Conservation (phyloP, 2,113 vertebrate genomes). For the Poeciliopsis retropinna region DNA sequence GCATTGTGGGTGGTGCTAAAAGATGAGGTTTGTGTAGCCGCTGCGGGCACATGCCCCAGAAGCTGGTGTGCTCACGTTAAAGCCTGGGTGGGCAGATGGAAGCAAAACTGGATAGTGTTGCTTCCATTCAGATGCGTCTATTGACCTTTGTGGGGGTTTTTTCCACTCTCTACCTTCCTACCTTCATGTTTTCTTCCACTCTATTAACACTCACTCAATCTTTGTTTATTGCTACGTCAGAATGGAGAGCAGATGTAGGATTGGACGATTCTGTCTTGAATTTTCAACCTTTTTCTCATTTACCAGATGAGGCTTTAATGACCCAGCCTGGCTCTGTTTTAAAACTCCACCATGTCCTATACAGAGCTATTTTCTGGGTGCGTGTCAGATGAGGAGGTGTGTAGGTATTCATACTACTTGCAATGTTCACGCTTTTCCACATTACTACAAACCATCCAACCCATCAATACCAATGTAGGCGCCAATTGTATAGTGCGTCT, state of each 20-base stretch:
- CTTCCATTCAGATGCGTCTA: conserved; percentile 30
- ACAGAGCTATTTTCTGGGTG: not conserved
- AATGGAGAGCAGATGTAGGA: conserved; percentile 70
- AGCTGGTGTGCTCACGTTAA: conserved; percentile 19
- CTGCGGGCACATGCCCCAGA: conserved; percentile 9
- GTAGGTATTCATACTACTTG: not conserved
- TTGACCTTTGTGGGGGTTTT: not conserved
- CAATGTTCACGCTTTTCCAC: not conserved
- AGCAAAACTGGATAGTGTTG: conserved; percentile 33
- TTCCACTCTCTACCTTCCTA: not conserved
- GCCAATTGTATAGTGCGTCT: no score
- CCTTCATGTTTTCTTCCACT: conserved; percentile 28
- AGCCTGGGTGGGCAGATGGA: conserved; percentile 54
- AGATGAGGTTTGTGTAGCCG: conserved; percentile 42
- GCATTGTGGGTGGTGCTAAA: conserved; percentile 47
- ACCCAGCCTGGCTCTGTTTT: conserved; percentile 30
- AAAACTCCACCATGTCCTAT: conserved; percentile 10
- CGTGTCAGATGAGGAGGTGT: conserved; percentile 27
- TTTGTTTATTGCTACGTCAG: conserved; percentile 6
- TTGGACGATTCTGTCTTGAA: conserved; percentile 23
- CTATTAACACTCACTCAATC: conserved; percentile 32
- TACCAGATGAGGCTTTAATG: conserved; percentile 67
- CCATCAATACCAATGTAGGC: no score
- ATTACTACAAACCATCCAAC: not conserved
- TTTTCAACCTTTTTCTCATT: conserved; percentile 52